A percentile compares a stretch with the other conserved stretches of the same genome.
Evolutionary conservation across 2,888 invertebrate species (phyloP).

Genomic region (Tinea pellionella): DNA sequence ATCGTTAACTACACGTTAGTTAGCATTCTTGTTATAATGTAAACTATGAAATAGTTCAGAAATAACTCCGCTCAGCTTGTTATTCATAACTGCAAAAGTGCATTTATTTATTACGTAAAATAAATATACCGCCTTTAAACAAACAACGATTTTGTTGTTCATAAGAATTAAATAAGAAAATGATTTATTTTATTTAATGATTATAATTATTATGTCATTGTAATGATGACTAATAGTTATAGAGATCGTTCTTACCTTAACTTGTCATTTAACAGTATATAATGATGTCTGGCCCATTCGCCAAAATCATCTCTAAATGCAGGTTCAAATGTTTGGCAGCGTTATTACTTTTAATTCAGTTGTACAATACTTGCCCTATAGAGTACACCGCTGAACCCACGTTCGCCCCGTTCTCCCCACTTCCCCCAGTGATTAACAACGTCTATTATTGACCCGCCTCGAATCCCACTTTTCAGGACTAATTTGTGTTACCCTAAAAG

Average conservation of each 20-base stretch:
- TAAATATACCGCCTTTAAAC: too few species aligned
- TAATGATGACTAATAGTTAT: conserved; percentile 3
- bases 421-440: conserved; percentile 21
- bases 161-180: too few species aligned
- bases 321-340: conserved; percentile 64
- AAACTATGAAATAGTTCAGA: too few species aligned
- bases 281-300: conserved; percentile 45
- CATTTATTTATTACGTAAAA: not conserved
- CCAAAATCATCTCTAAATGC: conserved; percentile 63
- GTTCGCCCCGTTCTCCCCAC: conserved; percentile 38
- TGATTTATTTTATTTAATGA: too few species aligned
- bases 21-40: too few species aligned
- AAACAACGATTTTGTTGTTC: too few species aligned
- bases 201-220: not conserved
- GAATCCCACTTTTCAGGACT: conserved; percentile 7
- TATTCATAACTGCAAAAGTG: not conserved
- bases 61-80: not conserved
- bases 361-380: conserved; percentile 64
- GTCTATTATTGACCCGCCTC: not conserved
- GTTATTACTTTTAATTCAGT: conserved; percentile 65
- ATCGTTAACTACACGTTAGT: too few species aligned
- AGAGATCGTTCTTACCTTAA: not conserved
- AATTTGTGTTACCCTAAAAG: conserved; percentile 18
- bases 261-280: conserved; percentile 23
- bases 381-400: conserved; percentile 53